These are phyloP conservation scores for Stenchaetothrips biformis DNA, from an alignment of 2,888 invertebrate genomes.

Conservation along the genomic window DNA sequence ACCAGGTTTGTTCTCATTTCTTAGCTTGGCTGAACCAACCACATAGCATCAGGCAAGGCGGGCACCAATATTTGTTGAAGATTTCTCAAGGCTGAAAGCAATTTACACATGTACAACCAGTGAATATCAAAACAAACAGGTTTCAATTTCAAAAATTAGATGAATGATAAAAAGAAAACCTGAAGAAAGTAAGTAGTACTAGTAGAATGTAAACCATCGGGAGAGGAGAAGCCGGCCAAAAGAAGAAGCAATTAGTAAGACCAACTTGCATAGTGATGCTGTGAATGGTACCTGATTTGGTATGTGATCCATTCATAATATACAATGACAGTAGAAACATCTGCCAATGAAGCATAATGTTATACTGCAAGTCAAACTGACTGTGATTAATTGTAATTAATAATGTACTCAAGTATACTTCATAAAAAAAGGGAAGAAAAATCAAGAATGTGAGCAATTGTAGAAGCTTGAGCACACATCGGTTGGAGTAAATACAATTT, in stretches of 20 bases:
- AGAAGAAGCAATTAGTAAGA: too few relatives aligned
- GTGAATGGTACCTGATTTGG: too few relatives aligned
- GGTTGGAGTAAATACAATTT: neutral
- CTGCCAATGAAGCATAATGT: neutral
- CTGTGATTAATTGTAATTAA: neutral
- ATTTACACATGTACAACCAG: neutral
- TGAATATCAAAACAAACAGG: neutral
- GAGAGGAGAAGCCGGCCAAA: too few relatives aligned
- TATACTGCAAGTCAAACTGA: neutral
- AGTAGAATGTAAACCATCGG: neutral
- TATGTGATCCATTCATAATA: too few relatives aligned
- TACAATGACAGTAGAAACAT: too few relatives aligned
- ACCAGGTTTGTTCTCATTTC: neutral
- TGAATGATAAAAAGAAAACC: neutral
- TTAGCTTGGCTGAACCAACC: constrained; percentile 23
- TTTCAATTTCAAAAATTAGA: neutral
- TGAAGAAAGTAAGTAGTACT: neutral
- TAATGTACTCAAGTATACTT: neutral
- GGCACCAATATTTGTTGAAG: constrained; percentile 11
- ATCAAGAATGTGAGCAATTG: neutral
- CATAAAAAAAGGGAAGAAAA: neutral
- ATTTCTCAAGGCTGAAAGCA: neutral
- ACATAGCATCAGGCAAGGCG: neutral
- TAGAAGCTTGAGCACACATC: constrained; percentile 22
- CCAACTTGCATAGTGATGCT: too few relatives aligned